These are phyloP conservation scores for Diarsia dahlii DNA, from an alignment of 2,888 invertebrate genomes.

Conservation along the genomic window DNA sequence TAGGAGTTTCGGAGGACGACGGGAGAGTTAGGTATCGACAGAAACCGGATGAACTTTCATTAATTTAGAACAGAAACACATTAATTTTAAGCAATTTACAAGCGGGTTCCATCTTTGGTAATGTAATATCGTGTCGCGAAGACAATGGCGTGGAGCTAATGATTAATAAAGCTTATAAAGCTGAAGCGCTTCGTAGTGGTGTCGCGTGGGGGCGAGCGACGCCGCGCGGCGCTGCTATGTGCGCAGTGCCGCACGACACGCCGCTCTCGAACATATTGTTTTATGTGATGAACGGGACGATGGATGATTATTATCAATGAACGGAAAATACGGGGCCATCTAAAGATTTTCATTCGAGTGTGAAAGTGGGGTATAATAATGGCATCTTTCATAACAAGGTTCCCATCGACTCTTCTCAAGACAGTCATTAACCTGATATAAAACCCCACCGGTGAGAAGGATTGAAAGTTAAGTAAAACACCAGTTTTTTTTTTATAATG, in stretches of 20 bases:
- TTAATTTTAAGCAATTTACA: conserved; percentile 56
- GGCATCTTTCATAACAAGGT: not conserved
- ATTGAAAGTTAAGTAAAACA: not conserved
- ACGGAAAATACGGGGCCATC: not conserved
- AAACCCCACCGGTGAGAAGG: not conserved
- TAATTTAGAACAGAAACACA: conserved; percentile 50
- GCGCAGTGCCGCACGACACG: not conserved
- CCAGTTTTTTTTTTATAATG: not conserved
- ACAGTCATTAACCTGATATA: no score
- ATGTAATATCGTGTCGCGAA: conserved; percentile 64
- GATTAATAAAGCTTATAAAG: conserved; percentile 13
- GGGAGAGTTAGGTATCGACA: conserved; percentile 1
- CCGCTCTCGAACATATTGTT: not conserved
- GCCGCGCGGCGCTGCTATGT: not conserved
- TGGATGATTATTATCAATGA: not conserved
- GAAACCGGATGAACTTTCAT: conserved; percentile 34
- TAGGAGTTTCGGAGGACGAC: conserved; percentile 16
- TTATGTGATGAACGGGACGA: not conserved
- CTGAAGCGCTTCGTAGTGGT: conserved; percentile 12
- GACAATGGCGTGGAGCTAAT: conserved; percentile 60
- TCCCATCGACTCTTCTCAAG: no score
- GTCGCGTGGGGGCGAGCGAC: not conserved
- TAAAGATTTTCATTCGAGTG: not conserved
- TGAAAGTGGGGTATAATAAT: not conserved
- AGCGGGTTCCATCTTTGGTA: conserved; percentile 50